phyloP scores from a whole-genome alignment of 2,113 vertebrate species.

The Pica pica region DNA sequence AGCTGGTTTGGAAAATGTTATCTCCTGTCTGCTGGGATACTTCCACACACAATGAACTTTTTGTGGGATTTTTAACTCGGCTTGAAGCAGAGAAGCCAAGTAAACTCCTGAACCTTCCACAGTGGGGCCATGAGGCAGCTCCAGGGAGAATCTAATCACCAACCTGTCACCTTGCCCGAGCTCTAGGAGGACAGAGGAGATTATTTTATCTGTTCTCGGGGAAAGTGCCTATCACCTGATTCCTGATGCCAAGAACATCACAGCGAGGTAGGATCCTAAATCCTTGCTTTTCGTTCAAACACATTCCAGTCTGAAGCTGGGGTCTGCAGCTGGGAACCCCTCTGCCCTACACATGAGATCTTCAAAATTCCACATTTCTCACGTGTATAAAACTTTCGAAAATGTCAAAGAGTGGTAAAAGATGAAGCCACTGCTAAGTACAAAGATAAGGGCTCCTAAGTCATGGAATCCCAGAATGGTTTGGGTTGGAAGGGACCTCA shows the following conservation, averaged over 20 bases:
- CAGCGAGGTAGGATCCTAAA: neutral
- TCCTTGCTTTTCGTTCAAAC: neutral
- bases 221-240: neutral
- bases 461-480: neutral
- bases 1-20: neutral
- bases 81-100: neutral
- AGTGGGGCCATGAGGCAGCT: neutral
- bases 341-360: neutral
- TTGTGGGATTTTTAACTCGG: neutral
- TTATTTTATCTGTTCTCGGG: neutral
- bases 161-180: neutral
- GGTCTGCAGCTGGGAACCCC: neutral
- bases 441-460: neutral
- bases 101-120: neutral
- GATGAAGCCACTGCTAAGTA: neutral
- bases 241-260: neutral
- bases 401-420: neutral
- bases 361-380: neutral
- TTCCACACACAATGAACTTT: neutral
- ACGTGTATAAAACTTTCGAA: neutral
- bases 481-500: neutral
- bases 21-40: neutral
- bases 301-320: neutral
- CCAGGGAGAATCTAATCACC: neutral
- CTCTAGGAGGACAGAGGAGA: neutral